Evolutionary conservation across 1,140 invertebrate genomes (phyloP).

Genomic region (Adoxophyes honmai): DNA sequence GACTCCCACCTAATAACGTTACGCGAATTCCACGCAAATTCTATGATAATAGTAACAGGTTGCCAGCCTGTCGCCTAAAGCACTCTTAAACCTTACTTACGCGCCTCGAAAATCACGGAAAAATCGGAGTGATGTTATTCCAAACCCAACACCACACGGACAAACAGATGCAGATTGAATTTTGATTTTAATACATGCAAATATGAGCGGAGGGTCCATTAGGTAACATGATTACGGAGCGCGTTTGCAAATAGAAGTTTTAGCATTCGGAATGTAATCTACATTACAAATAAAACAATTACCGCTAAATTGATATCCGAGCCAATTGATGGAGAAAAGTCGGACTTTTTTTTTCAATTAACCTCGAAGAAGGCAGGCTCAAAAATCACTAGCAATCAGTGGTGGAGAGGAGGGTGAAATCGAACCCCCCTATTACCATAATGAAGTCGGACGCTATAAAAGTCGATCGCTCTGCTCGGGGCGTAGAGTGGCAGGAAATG

Average conservation of each 20-base stretch:
- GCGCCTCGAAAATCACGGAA: too few relatives aligned
- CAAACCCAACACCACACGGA: too few relatives aligned
- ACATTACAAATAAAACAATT: not conserved
- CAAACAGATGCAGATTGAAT: constrained; percentile 6
- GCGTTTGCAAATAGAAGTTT: not conserved
- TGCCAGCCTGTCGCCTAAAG: too few relatives aligned
- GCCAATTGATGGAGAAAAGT: not conserved
- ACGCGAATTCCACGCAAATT: too few relatives aligned
- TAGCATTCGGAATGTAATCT: not conserved
- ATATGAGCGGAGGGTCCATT: constrained; percentile 11
- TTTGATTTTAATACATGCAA: not conserved
- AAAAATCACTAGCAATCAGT: constrained; percentile 28
- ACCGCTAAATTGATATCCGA: not conserved
- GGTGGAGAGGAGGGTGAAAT: constrained; percentile 35
- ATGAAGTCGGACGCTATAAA: constrained; percentile 64
- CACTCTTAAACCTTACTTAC: too few relatives aligned
- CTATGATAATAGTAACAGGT: too few relatives aligned
- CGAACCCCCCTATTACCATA: constrained; percentile 62
- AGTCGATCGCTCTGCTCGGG: constrained; percentile 33
- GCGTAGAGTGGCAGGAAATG: not conserved
- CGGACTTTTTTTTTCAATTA: constrained; percentile 9
- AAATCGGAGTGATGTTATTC: too few relatives aligned
- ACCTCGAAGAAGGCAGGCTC: constrained; percentile 5
- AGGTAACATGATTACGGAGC: constrained; percentile 5
- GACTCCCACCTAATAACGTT: too few relatives aligned